phyloP scores from a whole-genome alignment of 2,888 invertebrate genomes.

The Zhengitettix transpicula region DNA sequence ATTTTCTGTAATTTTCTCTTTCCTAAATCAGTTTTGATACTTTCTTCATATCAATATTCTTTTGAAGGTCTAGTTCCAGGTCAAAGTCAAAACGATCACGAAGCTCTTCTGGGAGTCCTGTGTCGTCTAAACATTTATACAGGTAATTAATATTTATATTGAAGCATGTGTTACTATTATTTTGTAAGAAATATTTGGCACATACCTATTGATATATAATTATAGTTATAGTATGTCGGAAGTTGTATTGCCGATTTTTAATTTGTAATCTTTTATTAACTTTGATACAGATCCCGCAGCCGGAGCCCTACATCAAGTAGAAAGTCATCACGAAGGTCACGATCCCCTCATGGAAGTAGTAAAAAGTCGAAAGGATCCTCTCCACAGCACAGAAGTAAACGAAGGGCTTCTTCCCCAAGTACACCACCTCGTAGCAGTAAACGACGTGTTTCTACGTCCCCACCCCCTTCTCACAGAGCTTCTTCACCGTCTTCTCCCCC shows the following conservation, averaged over 20 bases:
- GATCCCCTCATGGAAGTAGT: conserved; percentile 19
- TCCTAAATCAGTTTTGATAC: too few relatives aligned
- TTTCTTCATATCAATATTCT: neutral
- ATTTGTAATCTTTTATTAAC: neutral
- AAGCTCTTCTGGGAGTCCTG: conserved; percentile 18
- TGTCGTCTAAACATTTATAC: conserved; percentile 16
- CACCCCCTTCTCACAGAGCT: conserved; percentile 19
- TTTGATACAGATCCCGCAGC: conserved; percentile 13
- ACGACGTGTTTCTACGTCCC: conserved; percentile 19
- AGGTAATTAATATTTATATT: conserved; percentile 13
- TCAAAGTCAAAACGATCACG: conserved; percentile 18
- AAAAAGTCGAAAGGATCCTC: conserved; percentile 22
- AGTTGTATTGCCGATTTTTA: neutral
- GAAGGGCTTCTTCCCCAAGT: conserved; percentile 22
- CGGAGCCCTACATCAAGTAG: conserved; percentile 13
- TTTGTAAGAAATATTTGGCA: too few relatives aligned
- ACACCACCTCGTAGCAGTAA: conserved; percentile 14
- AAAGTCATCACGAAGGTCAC: conserved; percentile 12
- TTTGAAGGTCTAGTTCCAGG: conserved; percentile 8
- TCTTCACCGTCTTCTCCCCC: conserved; percentile 25
- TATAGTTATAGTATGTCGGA: neutral
- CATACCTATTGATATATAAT: too few relatives aligned
- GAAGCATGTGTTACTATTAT: neutral
- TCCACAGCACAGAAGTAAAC: conserved; percentile 13
- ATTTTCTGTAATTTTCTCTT: too few relatives aligned